Conservation (phyloP, 2,888 invertebrate genomes). For the Conistra vaccinii region DNA sequence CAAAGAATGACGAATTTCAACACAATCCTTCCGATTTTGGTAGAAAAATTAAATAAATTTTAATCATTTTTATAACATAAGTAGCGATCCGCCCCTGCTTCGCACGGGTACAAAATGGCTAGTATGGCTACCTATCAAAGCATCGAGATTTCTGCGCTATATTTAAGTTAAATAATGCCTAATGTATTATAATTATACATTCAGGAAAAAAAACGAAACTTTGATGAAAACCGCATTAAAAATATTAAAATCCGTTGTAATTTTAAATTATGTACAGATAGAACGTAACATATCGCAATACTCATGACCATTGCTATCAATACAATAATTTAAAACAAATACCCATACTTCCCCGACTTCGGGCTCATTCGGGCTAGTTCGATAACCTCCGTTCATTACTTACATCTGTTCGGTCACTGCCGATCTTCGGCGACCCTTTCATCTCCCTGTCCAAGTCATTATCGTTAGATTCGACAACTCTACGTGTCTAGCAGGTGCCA, state of each 20-base stretch:
- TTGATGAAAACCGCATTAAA: too few species aligned
- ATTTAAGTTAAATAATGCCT: too few species aligned
- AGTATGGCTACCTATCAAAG: too few species aligned
- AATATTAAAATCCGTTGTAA: too few species aligned
- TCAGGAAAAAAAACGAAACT: too few species aligned
- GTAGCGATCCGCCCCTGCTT: too few species aligned
- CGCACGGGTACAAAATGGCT: too few species aligned
- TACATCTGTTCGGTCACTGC: conserved; percentile 67
- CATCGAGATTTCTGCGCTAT: too few species aligned
- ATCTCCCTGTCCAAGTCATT: conserved; percentile 69
- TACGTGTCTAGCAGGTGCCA: conserved; percentile 42
- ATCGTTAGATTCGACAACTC: conserved; percentile 72
- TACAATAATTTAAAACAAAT: conserved; percentile 56
- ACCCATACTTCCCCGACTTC: conserved; percentile 36
- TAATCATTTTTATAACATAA: not conserved
- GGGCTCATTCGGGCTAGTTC: conserved; percentile 72
- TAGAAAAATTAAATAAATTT: too few species aligned
- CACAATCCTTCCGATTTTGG: not conserved
- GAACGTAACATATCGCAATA: not conserved
- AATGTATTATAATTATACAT: too few species aligned
- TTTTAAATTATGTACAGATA: too few species aligned
- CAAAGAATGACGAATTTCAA: not conserved
- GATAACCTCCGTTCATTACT: conserved; percentile 74
- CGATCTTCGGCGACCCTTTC: conserved; percentile 81
- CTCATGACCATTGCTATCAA: conserved; percentile 34